A percentile compares a stretch with the other conserved stretches of the same genome.
These are phyloP conservation scores for Eucera pruinosa DNA, from an alignment of 2,888 invertebrate species.

Conservation along the genomic window DNA sequence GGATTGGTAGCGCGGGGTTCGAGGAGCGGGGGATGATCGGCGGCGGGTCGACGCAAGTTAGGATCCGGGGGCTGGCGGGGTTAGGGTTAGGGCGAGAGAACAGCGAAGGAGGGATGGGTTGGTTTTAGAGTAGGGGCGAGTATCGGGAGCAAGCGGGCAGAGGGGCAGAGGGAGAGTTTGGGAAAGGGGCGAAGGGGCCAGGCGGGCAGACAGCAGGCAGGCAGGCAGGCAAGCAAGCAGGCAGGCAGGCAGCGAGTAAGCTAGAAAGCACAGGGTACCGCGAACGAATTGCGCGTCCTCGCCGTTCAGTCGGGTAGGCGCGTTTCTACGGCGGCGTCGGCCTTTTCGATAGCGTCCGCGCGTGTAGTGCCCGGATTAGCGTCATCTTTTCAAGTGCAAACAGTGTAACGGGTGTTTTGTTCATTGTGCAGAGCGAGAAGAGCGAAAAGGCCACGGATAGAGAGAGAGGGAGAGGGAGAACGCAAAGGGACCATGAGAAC, in stretches of 20 bases:
- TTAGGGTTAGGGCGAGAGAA: slow-evolving; percentile 8
- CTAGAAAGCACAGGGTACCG: slow-evolving; percentile 55
- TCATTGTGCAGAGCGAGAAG: neutral
- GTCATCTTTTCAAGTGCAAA: neutral
- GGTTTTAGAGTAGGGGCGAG: slow-evolving; percentile 37
- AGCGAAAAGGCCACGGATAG: neutral
- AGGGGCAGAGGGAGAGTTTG: no score
- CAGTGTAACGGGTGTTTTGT: slow-evolving; percentile 36
- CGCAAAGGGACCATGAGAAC: slow-evolving; percentile 39
- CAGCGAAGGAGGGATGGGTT: slow-evolving; percentile 32
- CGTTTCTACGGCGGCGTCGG: slow-evolving; percentile 69
- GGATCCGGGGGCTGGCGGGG: neutral
- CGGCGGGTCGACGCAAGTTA: slow-evolving; percentile 1
- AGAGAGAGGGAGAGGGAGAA: neutral
- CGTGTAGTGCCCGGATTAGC: slow-evolving; percentile 17
- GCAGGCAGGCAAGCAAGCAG: slow-evolving; percentile 48
- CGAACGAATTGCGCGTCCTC: slow-evolving; percentile 68
- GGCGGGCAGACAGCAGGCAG: slow-evolving; percentile 23
- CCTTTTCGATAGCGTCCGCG: slow-evolving; percentile 22
- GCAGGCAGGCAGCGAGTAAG: slow-evolving; percentile 40
- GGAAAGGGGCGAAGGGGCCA: no score
- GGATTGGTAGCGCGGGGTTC: slow-evolving; percentile 47
- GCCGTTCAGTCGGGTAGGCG: slow-evolving; percentile 73
- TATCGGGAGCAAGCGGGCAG: slow-evolving; percentile 40
- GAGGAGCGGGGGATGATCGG: slow-evolving; percentile 13